Evolutionary conservation across 2,113 vertebrate genomes (phyloP).

Genomic region (Vulpes ferrilata): DNA sequence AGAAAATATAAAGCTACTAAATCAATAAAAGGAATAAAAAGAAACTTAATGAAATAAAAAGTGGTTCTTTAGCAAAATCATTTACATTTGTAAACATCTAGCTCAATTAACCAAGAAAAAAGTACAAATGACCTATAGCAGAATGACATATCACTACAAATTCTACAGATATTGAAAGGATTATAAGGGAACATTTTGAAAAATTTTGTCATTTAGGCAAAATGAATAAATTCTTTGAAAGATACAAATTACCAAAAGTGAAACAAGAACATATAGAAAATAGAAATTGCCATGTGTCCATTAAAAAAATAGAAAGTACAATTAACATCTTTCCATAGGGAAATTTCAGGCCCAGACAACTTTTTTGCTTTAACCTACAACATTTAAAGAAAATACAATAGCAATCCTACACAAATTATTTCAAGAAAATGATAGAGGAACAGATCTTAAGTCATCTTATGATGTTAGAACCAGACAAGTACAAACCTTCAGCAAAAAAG

Average conservation of each 20-base stretch:
- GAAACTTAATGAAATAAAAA: background rate
- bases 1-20: background rate
- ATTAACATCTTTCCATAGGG: background rate
- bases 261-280: background rate
- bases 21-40: background rate
- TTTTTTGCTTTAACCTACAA: background rate
- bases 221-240: conserved; percentile 1
- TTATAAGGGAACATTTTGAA: background rate
- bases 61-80: background rate
- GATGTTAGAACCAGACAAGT: background rate
- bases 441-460: background rate
- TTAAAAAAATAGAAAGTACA: background rate
- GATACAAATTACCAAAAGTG: background rate
- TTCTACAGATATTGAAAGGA: background rate
- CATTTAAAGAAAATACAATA: background rate
- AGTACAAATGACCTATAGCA: background rate
- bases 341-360: background rate
- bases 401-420: background rate
- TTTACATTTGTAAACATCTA: background rate
- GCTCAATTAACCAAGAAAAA: background rate
- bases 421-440: background rate
- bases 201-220: background rate
- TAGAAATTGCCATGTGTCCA: background rate
- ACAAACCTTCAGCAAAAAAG: background rate
- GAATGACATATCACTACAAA: background rate